Evolutionary conservation across 2,113 vertebrate genomes (phyloP).

Genomic region (Corydoras maculifer): DNA sequence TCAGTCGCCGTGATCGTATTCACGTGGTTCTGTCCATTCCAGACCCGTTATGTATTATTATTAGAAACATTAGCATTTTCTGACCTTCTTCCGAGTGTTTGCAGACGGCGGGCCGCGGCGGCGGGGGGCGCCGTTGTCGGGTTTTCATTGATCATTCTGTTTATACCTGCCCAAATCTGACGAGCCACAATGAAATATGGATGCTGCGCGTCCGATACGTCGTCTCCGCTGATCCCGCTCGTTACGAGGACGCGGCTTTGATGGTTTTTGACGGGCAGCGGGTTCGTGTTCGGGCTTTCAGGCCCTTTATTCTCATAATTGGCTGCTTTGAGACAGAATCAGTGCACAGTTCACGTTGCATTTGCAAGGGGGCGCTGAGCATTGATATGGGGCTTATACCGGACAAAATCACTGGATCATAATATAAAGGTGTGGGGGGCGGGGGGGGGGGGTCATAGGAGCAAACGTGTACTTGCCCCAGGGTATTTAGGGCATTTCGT

Average conservation of each 20-base stretch:
- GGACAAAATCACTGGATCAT: no score
- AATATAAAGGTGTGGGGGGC: no score
- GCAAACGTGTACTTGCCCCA: no score
- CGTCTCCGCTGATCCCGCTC: constrained; percentile 3
- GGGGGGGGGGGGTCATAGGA: no score
- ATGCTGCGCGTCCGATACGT: constrained; percentile 23
- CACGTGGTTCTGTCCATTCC: no score
- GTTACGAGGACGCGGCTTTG: constrained; percentile 23
- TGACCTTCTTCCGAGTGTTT: no score
- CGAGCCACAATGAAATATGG: constrained; percentile 25
- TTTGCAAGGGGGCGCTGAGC: neutral
- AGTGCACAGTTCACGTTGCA: neutral
- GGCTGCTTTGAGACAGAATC: neutral
- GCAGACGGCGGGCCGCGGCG: neutral
- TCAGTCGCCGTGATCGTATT: no score
- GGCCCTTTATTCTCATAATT: constrained; percentile 7
- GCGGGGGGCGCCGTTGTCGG: neutral
- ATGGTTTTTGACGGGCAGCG: constrained; percentile 28
- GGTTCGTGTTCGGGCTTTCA: neutral
- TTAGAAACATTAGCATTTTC: neutral
- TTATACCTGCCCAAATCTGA: constrained; percentile 25
- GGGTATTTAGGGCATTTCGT: no score
- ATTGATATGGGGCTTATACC: no score
- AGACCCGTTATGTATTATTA: no score
- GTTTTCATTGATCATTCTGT: constrained; percentile 36